Conservation (phyloP, 2,113 vertebrate genomes). For the Phoxinus phoxinus region DNA sequence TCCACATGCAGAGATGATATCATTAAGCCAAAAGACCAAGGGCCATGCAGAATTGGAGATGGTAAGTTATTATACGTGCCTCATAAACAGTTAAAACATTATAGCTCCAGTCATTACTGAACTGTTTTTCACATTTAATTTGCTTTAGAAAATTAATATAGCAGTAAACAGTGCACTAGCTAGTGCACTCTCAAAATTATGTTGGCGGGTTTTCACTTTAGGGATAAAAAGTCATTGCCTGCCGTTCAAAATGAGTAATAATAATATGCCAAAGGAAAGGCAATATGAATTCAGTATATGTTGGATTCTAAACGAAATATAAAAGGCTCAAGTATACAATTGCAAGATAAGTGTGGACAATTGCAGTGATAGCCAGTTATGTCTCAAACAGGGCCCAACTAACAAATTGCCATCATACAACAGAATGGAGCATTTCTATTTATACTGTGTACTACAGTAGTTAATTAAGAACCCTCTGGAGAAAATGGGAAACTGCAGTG, state of each 20-base stretch:
- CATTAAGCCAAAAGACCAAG: slow-evolving; percentile 74
- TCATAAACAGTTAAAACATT: not conserved
- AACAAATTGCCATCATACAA: not conserved
- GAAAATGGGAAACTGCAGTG: slow-evolving; percentile 27
- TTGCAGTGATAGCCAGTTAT: not conserved
- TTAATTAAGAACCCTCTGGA: slow-evolving; percentile 46
- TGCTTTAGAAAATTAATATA: not conserved
- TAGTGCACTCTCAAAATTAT: not conserved
- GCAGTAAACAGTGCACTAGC: not conserved
- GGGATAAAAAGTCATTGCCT: not conserved
- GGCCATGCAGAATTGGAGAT: slow-evolving; percentile 66
- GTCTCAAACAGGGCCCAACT: not conserved
- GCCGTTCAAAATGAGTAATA: not conserved
- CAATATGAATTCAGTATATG: not conserved
- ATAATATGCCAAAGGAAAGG: not conserved
- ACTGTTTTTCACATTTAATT: too few relatives aligned
- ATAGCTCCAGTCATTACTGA: not conserved
- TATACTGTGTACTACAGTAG: slow-evolving; percentile 20
- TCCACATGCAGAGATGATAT: slow-evolving; percentile 81
- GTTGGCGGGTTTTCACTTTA: not conserved
- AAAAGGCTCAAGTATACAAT: not conserved
- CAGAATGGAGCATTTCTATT: slow-evolving; percentile 49
- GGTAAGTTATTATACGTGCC: slow-evolving; percentile 62
- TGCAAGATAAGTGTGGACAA: slow-evolving; percentile 2
- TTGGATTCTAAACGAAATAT: not conserved